Evolutionary conservation across 2,888 invertebrate species (phyloP).

Genomic region (Halictus quadricinctus): DNA sequence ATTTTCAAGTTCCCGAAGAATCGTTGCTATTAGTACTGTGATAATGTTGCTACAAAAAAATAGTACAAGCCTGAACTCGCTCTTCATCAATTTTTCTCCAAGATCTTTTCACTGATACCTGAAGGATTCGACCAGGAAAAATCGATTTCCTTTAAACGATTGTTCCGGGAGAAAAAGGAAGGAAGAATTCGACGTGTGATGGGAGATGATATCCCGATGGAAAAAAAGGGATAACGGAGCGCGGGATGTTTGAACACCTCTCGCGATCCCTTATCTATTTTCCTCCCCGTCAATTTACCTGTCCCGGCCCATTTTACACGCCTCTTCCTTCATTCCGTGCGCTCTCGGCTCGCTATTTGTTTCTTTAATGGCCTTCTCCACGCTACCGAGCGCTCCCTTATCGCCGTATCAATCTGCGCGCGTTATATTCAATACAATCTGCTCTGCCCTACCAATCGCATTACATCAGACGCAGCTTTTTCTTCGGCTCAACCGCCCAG

Average conservation of each 20-base stretch:
- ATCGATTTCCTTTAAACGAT: not conserved
- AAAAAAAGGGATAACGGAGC: not conserved
- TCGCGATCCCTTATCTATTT: slow-evolving; percentile 35
- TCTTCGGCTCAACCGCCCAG: not conserved
- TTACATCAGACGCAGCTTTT: slow-evolving; percentile 46
- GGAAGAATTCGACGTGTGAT: not conserved
- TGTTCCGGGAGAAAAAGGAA: not conserved
- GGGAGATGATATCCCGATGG: not conserved
- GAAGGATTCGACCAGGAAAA: not conserved
- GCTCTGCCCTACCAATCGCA: slow-evolving; percentile 51
- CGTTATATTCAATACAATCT: slow-evolving; percentile 45
- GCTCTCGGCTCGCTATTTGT: slow-evolving; percentile 50
- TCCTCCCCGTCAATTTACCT: slow-evolving; percentile 44
- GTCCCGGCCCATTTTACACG: slow-evolving; percentile 39
- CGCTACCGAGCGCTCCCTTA: slow-evolving; percentile 50
- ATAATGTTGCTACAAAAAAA: too few relatives aligned
- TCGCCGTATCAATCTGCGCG: slow-evolving; percentile 52
- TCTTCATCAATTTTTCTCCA: too few relatives aligned
- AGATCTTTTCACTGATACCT: not conserved
- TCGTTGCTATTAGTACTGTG: too few relatives aligned
- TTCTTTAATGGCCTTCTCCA: slow-evolving; percentile 58
- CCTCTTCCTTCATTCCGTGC: slow-evolving; percentile 51
- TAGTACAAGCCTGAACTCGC: too few relatives aligned
- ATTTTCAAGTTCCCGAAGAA: too few relatives aligned
- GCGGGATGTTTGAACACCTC: slow-evolving; percentile 27